A percentile compares a stretch with the other conserved stretches of the same genome.
Evolutionary conservation across 1,140 invertebrate genomes (phyloP).

Genomic region (Heliothis subflexa): DNA sequence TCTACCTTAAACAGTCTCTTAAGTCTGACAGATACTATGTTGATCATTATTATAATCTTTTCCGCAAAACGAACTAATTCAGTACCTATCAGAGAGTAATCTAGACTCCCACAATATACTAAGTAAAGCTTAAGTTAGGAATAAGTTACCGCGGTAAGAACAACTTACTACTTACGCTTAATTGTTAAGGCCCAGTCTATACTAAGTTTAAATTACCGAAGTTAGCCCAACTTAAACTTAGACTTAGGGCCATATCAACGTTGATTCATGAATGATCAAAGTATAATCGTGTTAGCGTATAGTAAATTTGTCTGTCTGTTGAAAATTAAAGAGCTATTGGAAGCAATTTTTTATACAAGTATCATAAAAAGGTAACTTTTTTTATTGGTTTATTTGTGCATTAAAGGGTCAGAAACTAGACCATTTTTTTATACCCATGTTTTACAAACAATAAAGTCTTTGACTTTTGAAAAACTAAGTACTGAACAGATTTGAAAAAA

Average conservation of each 20-base stretch:
- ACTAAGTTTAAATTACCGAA: conserved; percentile 2
- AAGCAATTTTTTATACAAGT: no score
- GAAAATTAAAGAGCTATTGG: background rate
- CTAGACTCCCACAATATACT: background rate
- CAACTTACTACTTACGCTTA: background rate
- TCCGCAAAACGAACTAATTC: background rate
- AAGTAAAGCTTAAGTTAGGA: conserved; percentile 4
- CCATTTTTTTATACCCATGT: no score
- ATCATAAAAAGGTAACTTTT: no score
- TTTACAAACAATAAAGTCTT: no score
- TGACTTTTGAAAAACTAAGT: no score
- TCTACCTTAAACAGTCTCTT: no score
- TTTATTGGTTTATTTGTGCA: no score
- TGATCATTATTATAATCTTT: no score
- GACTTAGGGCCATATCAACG: background rate
- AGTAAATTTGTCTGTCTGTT: no score
- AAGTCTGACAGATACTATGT: no score
- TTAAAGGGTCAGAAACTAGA: no score
- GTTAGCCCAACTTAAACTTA: background rate
- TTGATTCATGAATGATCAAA: background rate
- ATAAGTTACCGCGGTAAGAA: conserved; percentile 6
- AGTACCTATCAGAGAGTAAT: background rate
- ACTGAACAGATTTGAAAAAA: no score
- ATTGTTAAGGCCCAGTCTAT: conserved; percentile 7
- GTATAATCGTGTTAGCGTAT: background rate